A percentile compares a stretch with the other conserved stretches of the same genome.
Conservation (phyloP, 1,140 invertebrate species). For the Goniozus legneri region DNA sequence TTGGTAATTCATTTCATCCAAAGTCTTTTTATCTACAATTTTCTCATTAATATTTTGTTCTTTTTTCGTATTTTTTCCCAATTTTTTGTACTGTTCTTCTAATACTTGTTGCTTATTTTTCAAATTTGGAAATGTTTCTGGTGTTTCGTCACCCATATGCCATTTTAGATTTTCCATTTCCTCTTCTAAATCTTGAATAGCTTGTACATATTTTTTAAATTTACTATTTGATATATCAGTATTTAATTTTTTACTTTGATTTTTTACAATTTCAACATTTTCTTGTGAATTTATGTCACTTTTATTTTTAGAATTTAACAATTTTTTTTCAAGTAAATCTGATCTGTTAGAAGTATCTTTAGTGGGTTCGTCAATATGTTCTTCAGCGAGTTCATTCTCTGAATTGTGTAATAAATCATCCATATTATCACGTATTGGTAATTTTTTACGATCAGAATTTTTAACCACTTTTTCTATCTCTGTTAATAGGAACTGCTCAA, state of each 20-base stretch:
- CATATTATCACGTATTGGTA: slow-evolving; percentile 15
- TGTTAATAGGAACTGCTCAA: slow-evolving; percentile 29
- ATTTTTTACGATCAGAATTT: slow-evolving; percentile 14
- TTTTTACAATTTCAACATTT: not conserved
- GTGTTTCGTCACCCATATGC: slow-evolving; percentile 7
- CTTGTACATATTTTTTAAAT: no score
- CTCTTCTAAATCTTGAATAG: no score
- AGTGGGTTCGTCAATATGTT: slow-evolving; percentile 7
- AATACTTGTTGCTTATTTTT: slow-evolving; percentile 12
- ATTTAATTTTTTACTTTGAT: slow-evolving; percentile 2
- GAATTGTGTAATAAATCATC: slow-evolving; percentile 8
- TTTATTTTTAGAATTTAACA: no score
- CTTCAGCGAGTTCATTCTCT: not conserved
- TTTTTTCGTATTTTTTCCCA: slow-evolving; percentile 13
- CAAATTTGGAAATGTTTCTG: slow-evolving; percentile 8
- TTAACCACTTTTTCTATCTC: slow-evolving; percentile 28
- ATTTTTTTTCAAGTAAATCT: no score
- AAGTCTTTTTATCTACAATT: slow-evolving; percentile 12
- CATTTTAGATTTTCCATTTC: slow-evolving; percentile 19
- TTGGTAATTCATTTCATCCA: not conserved
- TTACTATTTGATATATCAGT: no score
- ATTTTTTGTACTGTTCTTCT: slow-evolving; percentile 1
- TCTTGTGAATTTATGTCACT: not conserved
- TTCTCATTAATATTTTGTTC: slow-evolving; percentile 12
- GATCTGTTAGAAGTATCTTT: slow-evolving; percentile 1